phyloP scores from a whole-genome alignment of 2,888 invertebrate genomes.

The Portevinia maculata region DNA sequence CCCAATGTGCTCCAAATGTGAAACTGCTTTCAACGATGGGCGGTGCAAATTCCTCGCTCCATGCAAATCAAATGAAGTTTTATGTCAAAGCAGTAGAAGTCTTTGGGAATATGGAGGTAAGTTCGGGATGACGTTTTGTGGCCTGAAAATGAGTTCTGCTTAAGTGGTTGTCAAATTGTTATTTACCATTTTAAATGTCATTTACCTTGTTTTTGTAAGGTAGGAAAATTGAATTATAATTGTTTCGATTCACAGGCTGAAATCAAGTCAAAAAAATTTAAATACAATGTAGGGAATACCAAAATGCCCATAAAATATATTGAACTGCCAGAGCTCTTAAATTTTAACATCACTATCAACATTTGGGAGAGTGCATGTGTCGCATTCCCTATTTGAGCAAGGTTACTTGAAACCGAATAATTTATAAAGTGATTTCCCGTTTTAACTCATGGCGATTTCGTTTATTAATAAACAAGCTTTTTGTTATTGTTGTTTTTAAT shows the following conservation, averaged over 20 bases:
- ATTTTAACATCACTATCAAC: too few relatives aligned
- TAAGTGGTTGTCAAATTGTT: constrained; percentile 2
- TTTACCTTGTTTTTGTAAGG: neutral
- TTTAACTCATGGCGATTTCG: constrained; percentile 20
- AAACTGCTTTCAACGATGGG: too few relatives aligned
- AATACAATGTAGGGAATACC: neutral
- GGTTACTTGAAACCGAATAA: constrained; percentile 18
- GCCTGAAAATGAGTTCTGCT: neutral
- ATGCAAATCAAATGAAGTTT: too few relatives aligned
- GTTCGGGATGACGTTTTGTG: constrained; percentile 23
- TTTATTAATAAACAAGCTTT: constrained; percentile 33
- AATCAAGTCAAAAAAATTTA: constrained; percentile 2
- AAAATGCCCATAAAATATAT: neutral
- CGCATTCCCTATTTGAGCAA: too few relatives aligned
- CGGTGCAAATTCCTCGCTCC: too few relatives aligned
- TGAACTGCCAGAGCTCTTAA: too few relatives aligned
- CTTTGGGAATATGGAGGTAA: too few relatives aligned
- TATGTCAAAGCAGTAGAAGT: too few relatives aligned
- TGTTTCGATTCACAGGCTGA: neutral
- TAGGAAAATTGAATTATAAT: neutral
- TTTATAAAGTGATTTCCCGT: constrained; percentile 36
- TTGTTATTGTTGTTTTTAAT: neutral
- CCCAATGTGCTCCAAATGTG: too few relatives aligned
- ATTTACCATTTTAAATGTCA: neutral
- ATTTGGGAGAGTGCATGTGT: too few relatives aligned